A percentile compares a stretch with the other conserved stretches of the same genome.
These are phyloP conservation scores for Aricia agestis DNA, from an alignment of 1,140 invertebrate species.

Conservation along the genomic window DNA sequence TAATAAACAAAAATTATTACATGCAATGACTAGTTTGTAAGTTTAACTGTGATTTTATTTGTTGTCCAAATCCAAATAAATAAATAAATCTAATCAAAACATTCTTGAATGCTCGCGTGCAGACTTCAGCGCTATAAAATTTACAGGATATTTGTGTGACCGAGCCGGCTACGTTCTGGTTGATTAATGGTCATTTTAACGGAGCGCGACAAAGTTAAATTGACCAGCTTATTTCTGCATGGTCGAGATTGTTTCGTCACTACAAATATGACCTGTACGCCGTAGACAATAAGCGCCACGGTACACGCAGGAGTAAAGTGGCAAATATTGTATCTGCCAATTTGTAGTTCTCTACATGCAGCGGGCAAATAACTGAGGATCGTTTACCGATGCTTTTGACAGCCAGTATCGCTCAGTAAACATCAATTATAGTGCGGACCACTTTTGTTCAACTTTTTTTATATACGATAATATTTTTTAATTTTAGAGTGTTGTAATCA, in stretches of 20 bases:
- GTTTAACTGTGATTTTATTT: no score
- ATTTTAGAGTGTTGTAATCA: neutral
- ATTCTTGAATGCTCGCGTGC: neutral
- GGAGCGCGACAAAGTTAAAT: conserved; percentile 19
- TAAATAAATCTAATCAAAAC: neutral
- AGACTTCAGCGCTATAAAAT: neutral
- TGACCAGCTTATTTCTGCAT: conserved; percentile 8
- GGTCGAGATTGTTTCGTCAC: neutral
- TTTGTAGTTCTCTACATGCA: conserved; percentile 54
- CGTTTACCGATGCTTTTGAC: conserved; percentile 67
- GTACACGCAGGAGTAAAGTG: conserved; percentile 22
- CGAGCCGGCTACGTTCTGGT: conserved; percentile 3
- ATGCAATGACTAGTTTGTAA: no score
- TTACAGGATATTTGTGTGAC: neutral
- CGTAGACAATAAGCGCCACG: conserved; percentile 9
- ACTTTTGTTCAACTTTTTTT: conserved; percentile 22
- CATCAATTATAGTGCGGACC: conserved; percentile 41
- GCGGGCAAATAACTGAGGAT: conserved; percentile 58
- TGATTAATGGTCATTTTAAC: conserved; percentile 11
- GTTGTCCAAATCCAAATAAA: no score
- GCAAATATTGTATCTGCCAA: conserved; percentile 48
- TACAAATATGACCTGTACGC: neutral
- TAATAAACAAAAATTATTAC: no score
- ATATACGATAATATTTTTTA: neutral
- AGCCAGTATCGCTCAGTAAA: conserved; percentile 57